Conservation (phyloP, 2,888 invertebrate species). For the Rugalucina vietnamica region DNA sequence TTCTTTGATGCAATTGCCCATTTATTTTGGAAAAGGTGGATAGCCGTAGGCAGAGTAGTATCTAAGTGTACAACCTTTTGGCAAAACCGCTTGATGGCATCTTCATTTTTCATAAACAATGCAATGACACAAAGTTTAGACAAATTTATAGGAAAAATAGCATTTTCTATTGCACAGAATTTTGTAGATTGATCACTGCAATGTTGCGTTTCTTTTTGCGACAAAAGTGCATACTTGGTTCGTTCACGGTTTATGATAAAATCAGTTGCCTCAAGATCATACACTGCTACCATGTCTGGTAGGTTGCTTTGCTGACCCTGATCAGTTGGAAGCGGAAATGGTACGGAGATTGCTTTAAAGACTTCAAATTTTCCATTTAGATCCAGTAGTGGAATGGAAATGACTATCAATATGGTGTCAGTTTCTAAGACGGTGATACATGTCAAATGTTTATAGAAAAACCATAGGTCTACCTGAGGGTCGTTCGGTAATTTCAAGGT, state of each 20-base stretch:
- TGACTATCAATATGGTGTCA: no score
- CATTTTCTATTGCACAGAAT: neutral
- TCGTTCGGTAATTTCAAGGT: constrained; percentile 19
- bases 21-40: neutral
- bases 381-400: no score
- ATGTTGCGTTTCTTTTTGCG: neutral
- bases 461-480: constrained; percentile 28
- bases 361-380: no score
- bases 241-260: neutral
- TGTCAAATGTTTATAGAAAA: constrained; percentile 25
- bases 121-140: neutral
- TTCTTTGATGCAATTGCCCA: neutral
- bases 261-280: neutral
- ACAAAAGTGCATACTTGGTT: neutral
- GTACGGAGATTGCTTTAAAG: no score
- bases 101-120: neutral
- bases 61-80: neutral
- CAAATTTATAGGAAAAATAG: neutral
- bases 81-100: neutral
- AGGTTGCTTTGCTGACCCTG: neutral
- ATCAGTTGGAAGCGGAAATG: neutral
- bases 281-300: neutral
- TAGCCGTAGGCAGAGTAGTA: neutral
- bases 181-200: neutral
- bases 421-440: constrained; percentile 21